A percentile compares a stretch with the other conserved stretches of the same genome.
phyloP scores from a whole-genome alignment of 2,797 vertebrate genomes.

The Epinephelus awoara region DNA sequence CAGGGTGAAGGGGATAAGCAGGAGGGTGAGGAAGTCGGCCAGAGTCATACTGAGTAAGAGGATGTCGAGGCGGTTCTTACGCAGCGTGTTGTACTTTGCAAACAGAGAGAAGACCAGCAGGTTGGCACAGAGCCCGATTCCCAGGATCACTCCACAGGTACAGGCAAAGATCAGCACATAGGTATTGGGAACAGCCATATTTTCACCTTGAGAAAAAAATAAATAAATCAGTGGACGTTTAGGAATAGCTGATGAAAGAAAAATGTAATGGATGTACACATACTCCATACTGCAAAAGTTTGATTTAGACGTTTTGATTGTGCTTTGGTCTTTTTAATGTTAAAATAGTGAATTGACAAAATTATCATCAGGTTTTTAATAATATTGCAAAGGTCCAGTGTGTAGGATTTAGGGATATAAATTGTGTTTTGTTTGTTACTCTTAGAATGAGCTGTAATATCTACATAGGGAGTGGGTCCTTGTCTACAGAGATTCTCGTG shows the following conservation, averaged over 20 bases:
- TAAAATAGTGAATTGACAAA: too few species aligned
- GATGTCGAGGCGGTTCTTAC: conserved; percentile 85
- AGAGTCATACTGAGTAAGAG: conserved; percentile 87
- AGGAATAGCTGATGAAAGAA: neutral
- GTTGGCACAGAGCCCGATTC: conserved; percentile 85
- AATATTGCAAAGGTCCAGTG: too few species aligned
- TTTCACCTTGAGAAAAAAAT: conserved; percentile 55
- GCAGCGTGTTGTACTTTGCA: conserved; percentile 83
- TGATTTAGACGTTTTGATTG: too few species aligned
- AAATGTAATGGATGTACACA: neutral
- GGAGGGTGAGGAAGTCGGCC: conserved; percentile 84
- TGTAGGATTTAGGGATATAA: too few species aligned
- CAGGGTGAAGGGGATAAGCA: conserved; percentile 86
- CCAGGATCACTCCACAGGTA: conserved; percentile 84
- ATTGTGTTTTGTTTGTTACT: too few species aligned
- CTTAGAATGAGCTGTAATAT: too few species aligned
- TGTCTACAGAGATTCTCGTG: too few species aligned
- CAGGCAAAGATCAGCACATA: conserved; percentile 85
- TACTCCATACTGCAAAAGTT: too few species aligned
- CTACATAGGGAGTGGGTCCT: too few species aligned
- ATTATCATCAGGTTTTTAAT: too few species aligned
- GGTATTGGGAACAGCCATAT: conserved; percentile 71
- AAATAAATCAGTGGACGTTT: neutral
- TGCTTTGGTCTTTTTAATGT: too few species aligned
- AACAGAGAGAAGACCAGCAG: conserved; percentile 86